These are phyloP conservation scores for Chiroxiphia lanceolata DNA, from an alignment of 2,797 vertebrate species.

Conservation along the genomic window DNA sequence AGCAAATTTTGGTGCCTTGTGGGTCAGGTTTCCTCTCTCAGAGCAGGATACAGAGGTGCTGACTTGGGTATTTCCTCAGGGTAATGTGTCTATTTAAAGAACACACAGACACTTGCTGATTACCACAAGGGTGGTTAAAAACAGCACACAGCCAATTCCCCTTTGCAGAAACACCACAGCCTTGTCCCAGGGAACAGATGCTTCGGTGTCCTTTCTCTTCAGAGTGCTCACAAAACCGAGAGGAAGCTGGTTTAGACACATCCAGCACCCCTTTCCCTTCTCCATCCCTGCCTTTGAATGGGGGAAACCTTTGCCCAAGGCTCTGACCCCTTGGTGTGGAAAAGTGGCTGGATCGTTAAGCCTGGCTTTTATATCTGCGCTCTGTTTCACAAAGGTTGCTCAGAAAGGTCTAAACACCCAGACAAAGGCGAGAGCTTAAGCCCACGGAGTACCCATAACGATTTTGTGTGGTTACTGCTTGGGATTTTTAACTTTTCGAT, in stretches of 20 bases:
- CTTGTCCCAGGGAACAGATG: background rate
- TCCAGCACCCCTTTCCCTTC: background rate
- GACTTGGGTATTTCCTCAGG: slow-evolving; percentile 55
- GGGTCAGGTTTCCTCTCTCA: slow-evolving; percentile 50
- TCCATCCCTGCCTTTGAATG: background rate
- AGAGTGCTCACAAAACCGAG: background rate
- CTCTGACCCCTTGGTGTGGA: background rate
- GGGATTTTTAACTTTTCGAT: slow-evolving; percentile 7
- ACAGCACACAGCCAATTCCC: slow-evolving; percentile 7
- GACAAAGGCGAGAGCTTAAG: background rate
- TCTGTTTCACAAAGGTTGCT: background rate
- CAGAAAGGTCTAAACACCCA: background rate
- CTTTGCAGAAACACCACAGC: background rate
- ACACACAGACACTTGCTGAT: slow-evolving; percentile 23
- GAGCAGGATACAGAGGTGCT: slow-evolving; percentile 67
- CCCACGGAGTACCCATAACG: background rate
- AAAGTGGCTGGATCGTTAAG: background rate
- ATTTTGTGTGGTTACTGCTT: background rate
- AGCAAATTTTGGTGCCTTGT: slow-evolving; percentile 16
- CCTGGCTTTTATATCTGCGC: background rate
- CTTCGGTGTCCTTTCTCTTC: background rate
- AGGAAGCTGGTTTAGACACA: background rate
- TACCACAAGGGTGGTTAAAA: slow-evolving; percentile 4
- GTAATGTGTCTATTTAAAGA: slow-evolving; percentile 52
- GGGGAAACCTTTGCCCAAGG: background rate